phyloP scores from a whole-genome alignment of 2,797 vertebrate genomes.

The Sphenopsis melanotis region DNA sequence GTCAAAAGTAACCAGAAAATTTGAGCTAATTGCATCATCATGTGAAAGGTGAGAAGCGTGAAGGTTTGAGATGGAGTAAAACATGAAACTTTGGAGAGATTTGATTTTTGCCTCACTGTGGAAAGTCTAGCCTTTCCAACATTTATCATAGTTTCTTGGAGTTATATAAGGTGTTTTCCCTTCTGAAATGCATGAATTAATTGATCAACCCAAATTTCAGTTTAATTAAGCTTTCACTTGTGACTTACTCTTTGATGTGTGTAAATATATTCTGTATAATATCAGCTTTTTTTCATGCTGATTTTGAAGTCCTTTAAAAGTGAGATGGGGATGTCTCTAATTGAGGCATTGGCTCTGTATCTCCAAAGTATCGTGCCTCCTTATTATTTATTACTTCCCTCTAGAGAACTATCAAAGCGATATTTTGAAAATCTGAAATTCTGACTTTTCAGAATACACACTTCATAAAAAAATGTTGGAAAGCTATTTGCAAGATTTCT shows the following conservation, averaged over 20 bases:
- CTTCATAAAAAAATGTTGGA: constrained; percentile 16
- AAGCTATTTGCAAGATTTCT: constrained; percentile 46
- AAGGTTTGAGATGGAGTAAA: not conserved
- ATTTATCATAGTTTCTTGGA: constrained; percentile 6
- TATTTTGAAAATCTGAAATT: not conserved
- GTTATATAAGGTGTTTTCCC: constrained; percentile 39
- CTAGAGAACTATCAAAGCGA: constrained; percentile 29
- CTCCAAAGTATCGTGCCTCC: not conserved
- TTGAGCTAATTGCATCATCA: not conserved
- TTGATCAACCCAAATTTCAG: constrained; percentile 34
- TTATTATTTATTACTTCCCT: constrained; percentile 57
- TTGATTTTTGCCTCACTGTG: not conserved
- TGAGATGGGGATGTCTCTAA: constrained; percentile 37
- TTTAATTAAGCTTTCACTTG: constrained; percentile 49
- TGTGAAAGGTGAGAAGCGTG: not conserved
- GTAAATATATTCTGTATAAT: constrained; percentile 52
- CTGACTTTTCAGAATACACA: constrained; percentile 1
- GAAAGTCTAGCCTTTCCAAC: not conserved
- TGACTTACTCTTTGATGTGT: constrained; percentile 49
- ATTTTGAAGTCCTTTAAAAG: constrained; percentile 53
- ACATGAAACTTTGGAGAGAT: not conserved
- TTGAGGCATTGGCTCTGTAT: constrained; percentile 34
- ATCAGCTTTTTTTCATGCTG: constrained; percentile 18
- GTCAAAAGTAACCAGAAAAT: not conserved
- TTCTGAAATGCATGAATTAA: constrained; percentile 34